phyloP scores from a whole-genome alignment of 2,113 vertebrate species.

The Podilymbus podiceps region DNA sequence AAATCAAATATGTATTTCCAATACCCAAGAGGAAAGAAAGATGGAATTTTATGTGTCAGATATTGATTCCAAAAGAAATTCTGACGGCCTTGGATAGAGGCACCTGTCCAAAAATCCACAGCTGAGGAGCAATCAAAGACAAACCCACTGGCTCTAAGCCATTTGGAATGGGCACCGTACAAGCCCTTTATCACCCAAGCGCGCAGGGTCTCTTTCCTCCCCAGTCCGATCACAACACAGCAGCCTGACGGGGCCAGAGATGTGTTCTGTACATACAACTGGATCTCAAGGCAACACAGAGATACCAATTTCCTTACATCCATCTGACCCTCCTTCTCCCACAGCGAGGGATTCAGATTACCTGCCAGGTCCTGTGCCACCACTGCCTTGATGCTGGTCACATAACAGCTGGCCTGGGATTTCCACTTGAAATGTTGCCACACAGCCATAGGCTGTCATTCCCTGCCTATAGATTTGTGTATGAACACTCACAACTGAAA shows the following conservation, averaged over 20 bases:
- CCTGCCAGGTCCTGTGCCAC: not conserved
- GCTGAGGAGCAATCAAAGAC: not conserved
- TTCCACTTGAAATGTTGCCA: not conserved
- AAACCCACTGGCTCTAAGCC: not conserved
- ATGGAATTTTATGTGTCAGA: not conserved
- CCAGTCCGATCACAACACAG: not conserved
- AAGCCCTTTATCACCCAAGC: not conserved
- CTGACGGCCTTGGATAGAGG: not conserved
- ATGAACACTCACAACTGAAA: not conserved
- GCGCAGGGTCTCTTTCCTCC: not conserved
- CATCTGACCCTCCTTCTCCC: not conserved
- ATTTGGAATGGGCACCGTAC: not conserved
- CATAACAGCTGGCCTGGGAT: not conserved
- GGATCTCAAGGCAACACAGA: not conserved
- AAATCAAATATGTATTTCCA: not conserved
- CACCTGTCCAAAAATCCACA: not conserved
- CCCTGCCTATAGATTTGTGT: not conserved
- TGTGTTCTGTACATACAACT: not conserved
- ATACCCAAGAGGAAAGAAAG: not conserved
- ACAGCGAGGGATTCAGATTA: not conserved
- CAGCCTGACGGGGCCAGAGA: not conserved
- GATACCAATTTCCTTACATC: not conserved
- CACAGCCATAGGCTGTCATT: not conserved
- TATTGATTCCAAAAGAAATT: not conserved
- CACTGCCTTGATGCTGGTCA: not conserved